Evolutionary conservation across 2,888 invertebrate genomes (phyloP).

Genomic region (Trissonchulus latispiculum): DNA sequence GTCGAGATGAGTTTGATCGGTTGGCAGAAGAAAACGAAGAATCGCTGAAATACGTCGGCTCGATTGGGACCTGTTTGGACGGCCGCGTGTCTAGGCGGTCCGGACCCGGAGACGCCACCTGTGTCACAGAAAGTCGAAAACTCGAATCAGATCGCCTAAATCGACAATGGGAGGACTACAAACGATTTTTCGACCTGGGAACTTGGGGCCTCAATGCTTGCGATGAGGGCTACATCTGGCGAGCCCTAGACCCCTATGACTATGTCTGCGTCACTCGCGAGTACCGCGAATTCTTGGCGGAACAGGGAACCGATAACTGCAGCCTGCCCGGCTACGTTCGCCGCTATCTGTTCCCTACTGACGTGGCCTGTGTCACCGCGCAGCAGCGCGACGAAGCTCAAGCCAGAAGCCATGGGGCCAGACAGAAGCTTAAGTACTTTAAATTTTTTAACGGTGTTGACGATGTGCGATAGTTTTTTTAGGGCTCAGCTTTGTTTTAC

Average conservation of each 20-base stretch:
- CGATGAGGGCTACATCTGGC: constrained; percentile 33
- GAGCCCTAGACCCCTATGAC: constrained; percentile 38
- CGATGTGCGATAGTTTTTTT: not conserved
- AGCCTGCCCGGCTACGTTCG: not conserved
- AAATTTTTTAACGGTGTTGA: constrained; percentile 18
- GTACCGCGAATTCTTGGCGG: not conserved
- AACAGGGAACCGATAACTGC: not conserved
- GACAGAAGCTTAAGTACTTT: not conserved
- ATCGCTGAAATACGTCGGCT: too few relatives aligned
- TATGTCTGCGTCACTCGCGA: constrained; percentile 34
- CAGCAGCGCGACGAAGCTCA: not conserved
- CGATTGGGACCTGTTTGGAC: too few relatives aligned
- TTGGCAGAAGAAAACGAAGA: too few relatives aligned
- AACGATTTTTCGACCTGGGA: too few relatives aligned
- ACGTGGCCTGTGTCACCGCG: constrained; percentile 9
- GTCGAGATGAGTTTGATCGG: too few relatives aligned
- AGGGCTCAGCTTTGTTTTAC: too few relatives aligned
- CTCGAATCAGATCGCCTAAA: too few relatives aligned
- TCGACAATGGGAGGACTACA: too few relatives aligned
- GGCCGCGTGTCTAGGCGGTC: not conserved
- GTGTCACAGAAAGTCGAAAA: too few relatives aligned
- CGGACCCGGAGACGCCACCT: not conserved
- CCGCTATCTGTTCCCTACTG: constrained; percentile 5
- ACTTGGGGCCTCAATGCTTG: constrained; percentile 22
- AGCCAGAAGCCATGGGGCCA: not conserved